These are phyloP conservation scores for Aplidium turbinatum DNA, from an alignment of 23 tunicate genomes.

Conservation along the genomic window DNA sequence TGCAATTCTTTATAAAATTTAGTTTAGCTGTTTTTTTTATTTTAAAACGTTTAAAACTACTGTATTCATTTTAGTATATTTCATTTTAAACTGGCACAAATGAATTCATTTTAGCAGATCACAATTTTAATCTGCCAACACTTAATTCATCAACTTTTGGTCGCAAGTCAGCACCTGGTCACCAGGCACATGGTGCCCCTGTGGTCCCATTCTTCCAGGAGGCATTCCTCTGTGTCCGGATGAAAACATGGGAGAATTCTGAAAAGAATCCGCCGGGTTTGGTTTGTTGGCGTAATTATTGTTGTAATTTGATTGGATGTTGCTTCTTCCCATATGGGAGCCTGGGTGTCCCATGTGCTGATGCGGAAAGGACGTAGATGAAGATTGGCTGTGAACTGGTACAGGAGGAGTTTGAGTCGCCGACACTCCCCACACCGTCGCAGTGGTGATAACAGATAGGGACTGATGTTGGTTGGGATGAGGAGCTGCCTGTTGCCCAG, in stretches of 20 bases:
- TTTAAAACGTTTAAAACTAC: too few species aligned
- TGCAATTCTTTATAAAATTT: too few species aligned
- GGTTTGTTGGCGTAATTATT: constrained; percentile 22
- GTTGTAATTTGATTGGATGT: constrained; percentile 8
- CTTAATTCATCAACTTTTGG: too few species aligned
- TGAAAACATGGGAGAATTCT: neutral
- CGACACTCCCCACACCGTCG: constrained; percentile 81
- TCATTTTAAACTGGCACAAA: neutral
- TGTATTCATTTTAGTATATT: too few species aligned
- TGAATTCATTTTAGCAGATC: too few species aligned
- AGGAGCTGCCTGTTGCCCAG: constrained; percentile 34
- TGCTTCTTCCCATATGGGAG: constrained; percentile 18
- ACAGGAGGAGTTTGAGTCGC: constrained; percentile 76
- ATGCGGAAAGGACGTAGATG: constrained; percentile 19
- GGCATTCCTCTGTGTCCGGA: constrained; percentile 46
- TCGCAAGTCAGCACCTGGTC: too few species aligned
- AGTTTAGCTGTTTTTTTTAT: too few species aligned
- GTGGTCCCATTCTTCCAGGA: constrained; percentile 30
- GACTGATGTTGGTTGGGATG: constrained; percentile 65
- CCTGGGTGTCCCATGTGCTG: constrained; percentile 32
- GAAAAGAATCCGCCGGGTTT: neutral
- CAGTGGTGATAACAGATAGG: constrained; percentile 76
- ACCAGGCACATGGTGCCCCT: constrained; percentile 13
- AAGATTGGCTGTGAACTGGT: constrained; percentile 48
- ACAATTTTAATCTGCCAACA: too few species aligned